Evolutionary conservation across 2,113 vertebrate genomes (phyloP).

Genomic region (Acanthochromis polyacanthus): DNA sequence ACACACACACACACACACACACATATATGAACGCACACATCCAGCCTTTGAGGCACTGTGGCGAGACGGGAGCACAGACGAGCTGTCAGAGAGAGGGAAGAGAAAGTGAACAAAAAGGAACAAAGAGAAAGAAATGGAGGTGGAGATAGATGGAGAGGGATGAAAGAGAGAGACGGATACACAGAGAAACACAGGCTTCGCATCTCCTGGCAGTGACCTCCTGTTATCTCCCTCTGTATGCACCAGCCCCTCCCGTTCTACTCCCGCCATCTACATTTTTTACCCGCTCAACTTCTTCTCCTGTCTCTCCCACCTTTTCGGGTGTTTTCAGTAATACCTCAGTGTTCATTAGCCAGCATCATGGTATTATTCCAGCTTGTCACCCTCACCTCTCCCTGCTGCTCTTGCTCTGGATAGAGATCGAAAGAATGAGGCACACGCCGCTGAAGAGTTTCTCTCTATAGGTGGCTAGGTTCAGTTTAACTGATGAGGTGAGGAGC

Average conservation of each 20-base stretch:
- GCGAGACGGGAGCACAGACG: slow-evolving; percentile 58
- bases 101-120: slow-evolving; percentile 39
- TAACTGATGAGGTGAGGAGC: too few species aligned
- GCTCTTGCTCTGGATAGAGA: too few species aligned
- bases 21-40: slow-evolving; percentile 35
- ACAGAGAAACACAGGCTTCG: slow-evolving; percentile 2
- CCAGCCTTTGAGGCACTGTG: slow-evolving; percentile 55
- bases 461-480: too few species aligned
- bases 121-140: slow-evolving; percentile 17
- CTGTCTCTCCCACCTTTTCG: neutral
- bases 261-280: slow-evolving; percentile 9
- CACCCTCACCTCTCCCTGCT: neutral
- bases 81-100: slow-evolving; percentile 56
- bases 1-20: slow-evolving; percentile 36
- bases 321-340: neutral
- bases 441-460: too few species aligned
- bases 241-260: neutral
- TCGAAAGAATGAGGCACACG: too few species aligned
- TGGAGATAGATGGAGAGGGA: slow-evolving; percentile 24
- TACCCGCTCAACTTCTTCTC: slow-evolving; percentile 10
- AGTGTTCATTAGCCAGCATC: neutral
- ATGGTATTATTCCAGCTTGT: neutral
- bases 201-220: slow-evolving; percentile 41
- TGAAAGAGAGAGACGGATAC: slow-evolving; percentile 6
- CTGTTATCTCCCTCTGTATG: slow-evolving; percentile 15